Conservation (phyloP, 2,113 vertebrate genomes). For the Chloropsis cyanopogon region DNA sequence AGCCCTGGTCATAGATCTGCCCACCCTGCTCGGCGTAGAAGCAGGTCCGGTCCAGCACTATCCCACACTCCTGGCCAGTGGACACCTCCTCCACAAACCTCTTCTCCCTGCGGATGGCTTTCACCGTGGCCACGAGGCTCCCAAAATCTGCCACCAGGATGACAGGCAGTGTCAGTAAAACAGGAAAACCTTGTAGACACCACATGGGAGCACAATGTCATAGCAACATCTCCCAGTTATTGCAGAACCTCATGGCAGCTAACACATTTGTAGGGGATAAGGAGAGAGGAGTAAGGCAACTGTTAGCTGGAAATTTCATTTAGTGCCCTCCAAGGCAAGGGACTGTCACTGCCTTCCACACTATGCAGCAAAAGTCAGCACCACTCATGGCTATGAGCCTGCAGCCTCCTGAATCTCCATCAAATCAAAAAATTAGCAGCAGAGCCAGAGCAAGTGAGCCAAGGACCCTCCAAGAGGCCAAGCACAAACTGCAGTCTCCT, state of each 20-base stretch:
- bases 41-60: conserved; percentile 89
- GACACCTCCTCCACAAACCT: conserved; percentile 85
- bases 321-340: not conserved
- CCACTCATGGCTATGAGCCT: not conserved
- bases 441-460: not conserved
- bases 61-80: conserved; percentile 91
- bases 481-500: not conserved
- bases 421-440: not conserved
- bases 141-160: conserved; percentile 76
- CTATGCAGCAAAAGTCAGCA: not conserved
- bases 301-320: not conserved
- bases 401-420: not conserved
- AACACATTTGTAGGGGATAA: not conserved
- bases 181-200: not conserved
- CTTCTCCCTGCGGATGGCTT: conserved; percentile 89
- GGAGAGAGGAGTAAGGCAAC: not conserved
- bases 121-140: conserved; percentile 78
- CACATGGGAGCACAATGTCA: not conserved
- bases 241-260: not conserved
- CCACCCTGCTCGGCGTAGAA: conserved; percentile 98
- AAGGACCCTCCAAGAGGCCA: not conserved
- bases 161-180: not conserved
- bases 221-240: not conserved
- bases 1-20: conserved; percentile 94
- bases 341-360: not conserved